phyloP scores from a whole-genome alignment of 37 sponge, comb jelly and placozoan genomes.

The Haliclona indistincta region DNA sequence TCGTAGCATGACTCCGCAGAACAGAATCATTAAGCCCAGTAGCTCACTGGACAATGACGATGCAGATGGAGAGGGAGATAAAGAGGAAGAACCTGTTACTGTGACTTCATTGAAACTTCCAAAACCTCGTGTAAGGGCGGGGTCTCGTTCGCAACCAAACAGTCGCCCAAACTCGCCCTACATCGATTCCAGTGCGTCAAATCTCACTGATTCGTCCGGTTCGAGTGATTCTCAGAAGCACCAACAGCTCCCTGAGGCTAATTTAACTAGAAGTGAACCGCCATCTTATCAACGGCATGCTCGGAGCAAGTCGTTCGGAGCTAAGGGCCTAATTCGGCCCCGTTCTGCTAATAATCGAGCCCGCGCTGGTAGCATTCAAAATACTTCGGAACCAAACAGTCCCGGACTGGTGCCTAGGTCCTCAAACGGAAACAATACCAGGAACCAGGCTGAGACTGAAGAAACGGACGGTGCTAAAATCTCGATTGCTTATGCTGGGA shows the following conservation, averaged over 20 bases:
- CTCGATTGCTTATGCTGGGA: too few relatives aligned
- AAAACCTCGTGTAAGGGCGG: neutral
- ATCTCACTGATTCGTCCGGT: neutral
- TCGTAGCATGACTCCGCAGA: neutral
- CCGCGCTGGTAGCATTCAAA: too few relatives aligned
- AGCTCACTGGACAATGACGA: conserved; percentile 1
- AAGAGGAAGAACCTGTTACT: neutral
- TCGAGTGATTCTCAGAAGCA: neutral
- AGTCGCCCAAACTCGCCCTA: conserved; percentile 2
- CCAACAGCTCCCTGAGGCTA: neutral
- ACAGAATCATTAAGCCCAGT: neutral
- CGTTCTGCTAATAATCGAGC: neutral
- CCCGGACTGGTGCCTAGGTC: too few relatives aligned
- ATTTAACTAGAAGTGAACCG: neutral
- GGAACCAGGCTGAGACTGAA: too few relatives aligned
- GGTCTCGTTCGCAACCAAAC: conserved; percentile 3
- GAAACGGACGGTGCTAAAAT: too few relatives aligned
- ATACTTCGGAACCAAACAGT: too few relatives aligned
- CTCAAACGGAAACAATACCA: too few relatives aligned
- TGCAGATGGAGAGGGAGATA: neutral
- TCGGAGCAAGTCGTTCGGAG: neutral
- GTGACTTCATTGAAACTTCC: neutral
- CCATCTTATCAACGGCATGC: neutral
- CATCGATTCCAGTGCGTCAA: neutral
- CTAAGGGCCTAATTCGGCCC: neutral